phyloP scores from a whole-genome alignment of 2,888 invertebrate genomes.

The Danaus chrysippus region DNA sequence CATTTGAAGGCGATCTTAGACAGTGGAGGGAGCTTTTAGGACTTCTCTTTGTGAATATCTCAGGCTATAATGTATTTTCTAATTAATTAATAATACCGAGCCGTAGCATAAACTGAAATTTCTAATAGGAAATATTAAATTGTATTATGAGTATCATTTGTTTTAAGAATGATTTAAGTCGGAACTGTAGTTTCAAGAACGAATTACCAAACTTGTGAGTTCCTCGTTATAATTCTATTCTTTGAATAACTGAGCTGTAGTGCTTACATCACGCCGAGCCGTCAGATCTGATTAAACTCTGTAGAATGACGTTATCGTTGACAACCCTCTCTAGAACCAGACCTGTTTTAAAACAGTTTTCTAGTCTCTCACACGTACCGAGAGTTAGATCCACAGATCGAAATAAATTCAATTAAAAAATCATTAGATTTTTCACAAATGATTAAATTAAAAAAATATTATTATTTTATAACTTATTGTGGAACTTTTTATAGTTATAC shows the following conservation, averaged over 20 bases:
- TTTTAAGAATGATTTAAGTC: neutral
- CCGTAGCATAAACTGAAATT: neutral
- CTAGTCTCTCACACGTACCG: neutral
- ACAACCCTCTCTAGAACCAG: slow-evolving; percentile 2
- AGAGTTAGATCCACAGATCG: slow-evolving; percentile 1
- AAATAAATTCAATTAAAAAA: too few species aligned
- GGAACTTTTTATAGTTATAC: too few species aligned
- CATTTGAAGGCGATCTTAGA: slow-evolving; percentile 20
- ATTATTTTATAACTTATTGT: too few species aligned
- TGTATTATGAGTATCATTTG: neutral
- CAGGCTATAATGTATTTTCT: slow-evolving; percentile 22
- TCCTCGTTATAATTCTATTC: neutral
- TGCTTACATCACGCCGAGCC: slow-evolving; percentile 2
- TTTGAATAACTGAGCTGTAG: neutral
- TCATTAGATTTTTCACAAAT: too few species aligned
- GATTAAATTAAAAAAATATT: too few species aligned
- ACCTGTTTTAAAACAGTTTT: neutral
- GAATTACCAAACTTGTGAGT: neutral
- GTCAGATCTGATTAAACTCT: slow-evolving; percentile 8
- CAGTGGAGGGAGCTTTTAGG: slow-evolving; percentile 21
- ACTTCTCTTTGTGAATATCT: slow-evolving; percentile 28
- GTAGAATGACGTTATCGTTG: slow-evolving; percentile 11
- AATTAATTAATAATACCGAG: neutral
- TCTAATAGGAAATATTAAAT: neutral
- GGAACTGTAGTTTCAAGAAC: neutral